These are phyloP conservation scores for Brassicogethes aeneus DNA, from an alignment of 2,888 invertebrate species.

Conservation along the genomic window DNA sequence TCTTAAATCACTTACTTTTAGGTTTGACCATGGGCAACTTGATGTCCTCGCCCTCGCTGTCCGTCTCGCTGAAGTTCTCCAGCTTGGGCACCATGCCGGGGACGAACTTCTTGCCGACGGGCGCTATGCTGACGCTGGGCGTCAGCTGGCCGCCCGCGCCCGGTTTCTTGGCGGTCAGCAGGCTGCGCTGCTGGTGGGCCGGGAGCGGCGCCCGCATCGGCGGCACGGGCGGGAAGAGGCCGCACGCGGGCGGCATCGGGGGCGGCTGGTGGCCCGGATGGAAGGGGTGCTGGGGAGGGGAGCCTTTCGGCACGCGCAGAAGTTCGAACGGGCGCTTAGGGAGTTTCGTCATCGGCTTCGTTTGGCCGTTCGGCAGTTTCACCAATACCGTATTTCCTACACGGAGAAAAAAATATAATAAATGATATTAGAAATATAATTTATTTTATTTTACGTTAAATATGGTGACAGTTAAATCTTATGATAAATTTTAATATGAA, in stretches of 20 bases:
- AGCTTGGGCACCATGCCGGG: slow-evolving; percentile 5
- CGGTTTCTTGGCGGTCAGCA: slow-evolving; percentile 19
- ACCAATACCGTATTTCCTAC: slow-evolving; percentile 40
- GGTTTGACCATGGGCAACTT: slow-evolving; percentile 18
- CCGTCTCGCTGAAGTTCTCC: slow-evolving; percentile 29
- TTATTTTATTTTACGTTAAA: too few relatives aligned
- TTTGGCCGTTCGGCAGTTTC: slow-evolving; percentile 41
- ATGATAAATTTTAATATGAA: too few relatives aligned
- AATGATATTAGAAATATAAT: too few relatives aligned
- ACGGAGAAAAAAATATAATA: too few relatives aligned
- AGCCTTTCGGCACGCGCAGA: slow-evolving; percentile 32
- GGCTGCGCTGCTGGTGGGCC: slow-evolving; percentile 11
- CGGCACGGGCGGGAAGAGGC: slow-evolving; percentile 37
- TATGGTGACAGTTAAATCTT: too few relatives aligned
- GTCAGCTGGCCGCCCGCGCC: slow-evolving; percentile 36
- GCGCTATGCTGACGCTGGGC: slow-evolving; percentile 45
- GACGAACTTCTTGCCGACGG: slow-evolving; percentile 32
- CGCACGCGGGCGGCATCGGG: slow-evolving; percentile 19
- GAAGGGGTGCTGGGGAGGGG: slow-evolving; percentile 26
- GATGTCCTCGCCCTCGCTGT: slow-evolving; percentile 32
- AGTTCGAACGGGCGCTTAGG: slow-evolving; percentile 37
- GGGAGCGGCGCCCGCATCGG: slow-evolving; percentile 25
- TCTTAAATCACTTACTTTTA: slow-evolving; percentile 21
- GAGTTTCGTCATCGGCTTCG: slow-evolving; percentile 39
- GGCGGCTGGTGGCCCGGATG: slow-evolving; percentile 31